Percentiles rank a stretch among this genome's conserved stretches.
Evolutionary conservation across 2,113 vertebrate species (phyloP).

Genomic region (Neopipo cinnamomea): DNA sequence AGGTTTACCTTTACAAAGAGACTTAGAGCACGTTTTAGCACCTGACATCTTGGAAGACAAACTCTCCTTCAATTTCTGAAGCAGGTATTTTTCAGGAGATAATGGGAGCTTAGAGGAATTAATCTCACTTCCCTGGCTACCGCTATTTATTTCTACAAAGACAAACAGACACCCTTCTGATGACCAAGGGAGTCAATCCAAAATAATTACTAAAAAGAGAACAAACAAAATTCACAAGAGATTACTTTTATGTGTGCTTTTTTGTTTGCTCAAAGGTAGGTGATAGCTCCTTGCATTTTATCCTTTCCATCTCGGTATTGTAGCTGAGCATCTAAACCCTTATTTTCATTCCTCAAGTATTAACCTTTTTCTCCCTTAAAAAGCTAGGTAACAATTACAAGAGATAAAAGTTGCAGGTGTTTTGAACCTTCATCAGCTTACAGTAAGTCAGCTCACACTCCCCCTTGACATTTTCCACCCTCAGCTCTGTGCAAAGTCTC

Average conservation of each 20-base stretch:
- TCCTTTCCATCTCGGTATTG: background rate
- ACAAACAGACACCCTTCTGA: background rate
- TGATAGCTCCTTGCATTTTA: background rate
- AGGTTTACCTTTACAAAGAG: background rate
- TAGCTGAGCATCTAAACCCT: background rate
- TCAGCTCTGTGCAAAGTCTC: background rate
- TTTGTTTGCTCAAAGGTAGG: background rate
- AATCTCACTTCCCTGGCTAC: background rate
- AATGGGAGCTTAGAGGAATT: background rate
- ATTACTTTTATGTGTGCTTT: background rate
- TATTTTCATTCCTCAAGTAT: background rate
- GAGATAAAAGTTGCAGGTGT: background rate
- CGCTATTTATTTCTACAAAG: background rate
- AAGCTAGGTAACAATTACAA: fast-evolving
- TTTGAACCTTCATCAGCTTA: background rate
- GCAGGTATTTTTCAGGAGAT: background rate
- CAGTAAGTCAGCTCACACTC: background rate
- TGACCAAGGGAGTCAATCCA: background rate
- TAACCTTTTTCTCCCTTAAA: background rate
- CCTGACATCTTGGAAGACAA: background rate
- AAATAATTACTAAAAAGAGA: background rate
- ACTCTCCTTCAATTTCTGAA: background rate
- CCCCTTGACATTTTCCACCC: background rate
- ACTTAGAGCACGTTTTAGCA: background rate
- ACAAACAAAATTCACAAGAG: background rate